phyloP scores from a whole-genome alignment of 1,140 invertebrate genomes.

The Drosophila repletoides region DNA sequence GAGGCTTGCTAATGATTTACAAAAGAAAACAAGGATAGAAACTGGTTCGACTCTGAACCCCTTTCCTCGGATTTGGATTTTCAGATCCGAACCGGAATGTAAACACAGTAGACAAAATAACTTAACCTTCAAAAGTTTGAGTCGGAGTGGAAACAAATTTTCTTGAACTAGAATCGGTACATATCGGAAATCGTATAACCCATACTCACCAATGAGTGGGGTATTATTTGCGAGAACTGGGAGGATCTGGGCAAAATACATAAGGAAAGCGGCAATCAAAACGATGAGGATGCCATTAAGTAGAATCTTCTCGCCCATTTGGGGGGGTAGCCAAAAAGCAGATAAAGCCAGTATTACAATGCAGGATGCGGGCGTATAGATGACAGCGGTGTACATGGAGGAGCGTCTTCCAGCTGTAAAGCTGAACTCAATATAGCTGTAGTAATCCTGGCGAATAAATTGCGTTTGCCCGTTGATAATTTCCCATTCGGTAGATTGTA shows the following conservation, averaged over 20 bases:
- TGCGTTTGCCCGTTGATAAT: slow-evolving; percentile 82
- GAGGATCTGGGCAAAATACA: slow-evolving; percentile 86
- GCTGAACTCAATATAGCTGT: slow-evolving; percentile 81
- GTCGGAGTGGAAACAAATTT: not conserved
- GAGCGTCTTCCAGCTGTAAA: slow-evolving; percentile 85
- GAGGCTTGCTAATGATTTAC: too few relatives aligned
- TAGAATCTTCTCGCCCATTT: slow-evolving; percentile 86
- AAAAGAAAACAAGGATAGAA: too few relatives aligned
- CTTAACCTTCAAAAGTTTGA: too few relatives aligned
- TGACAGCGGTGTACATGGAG: slow-evolving; percentile 85
- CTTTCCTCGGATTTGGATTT: too few relatives aligned
- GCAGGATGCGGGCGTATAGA: slow-evolving; percentile 86
- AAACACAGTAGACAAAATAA: too few relatives aligned
- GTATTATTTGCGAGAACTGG: slow-evolving; percentile 85
- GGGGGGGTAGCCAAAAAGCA: slow-evolving; percentile 87
- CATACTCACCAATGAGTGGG: slow-evolving; percentile 86
- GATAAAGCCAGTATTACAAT: slow-evolving; percentile 85
- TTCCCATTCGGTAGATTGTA: slow-evolving; percentile 85
- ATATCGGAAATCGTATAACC: not conserved
- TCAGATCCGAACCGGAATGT: too few relatives aligned
- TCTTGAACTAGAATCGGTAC: too few relatives aligned
- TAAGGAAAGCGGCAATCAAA: slow-evolving; percentile 85
- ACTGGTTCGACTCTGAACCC: too few relatives aligned
- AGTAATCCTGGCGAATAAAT: slow-evolving; percentile 73
- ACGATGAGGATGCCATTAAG: slow-evolving; percentile 85